phyloP scores from a whole-genome alignment of 2,888 invertebrate genomes.

The Leptogaster cylindrica region DNA sequence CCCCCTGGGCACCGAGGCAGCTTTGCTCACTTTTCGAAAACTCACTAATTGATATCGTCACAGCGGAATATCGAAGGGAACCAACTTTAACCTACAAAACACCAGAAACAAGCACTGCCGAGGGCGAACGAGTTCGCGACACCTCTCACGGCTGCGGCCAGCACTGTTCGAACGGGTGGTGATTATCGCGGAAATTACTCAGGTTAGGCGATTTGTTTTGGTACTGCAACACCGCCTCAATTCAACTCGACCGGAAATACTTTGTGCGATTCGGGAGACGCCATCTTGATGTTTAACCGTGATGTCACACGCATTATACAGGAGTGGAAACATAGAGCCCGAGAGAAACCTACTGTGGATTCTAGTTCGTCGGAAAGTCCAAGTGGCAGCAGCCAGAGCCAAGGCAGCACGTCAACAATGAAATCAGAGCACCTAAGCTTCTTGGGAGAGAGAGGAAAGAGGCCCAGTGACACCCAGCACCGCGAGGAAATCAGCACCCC shows the following conservation, averaged over 20 bases:
- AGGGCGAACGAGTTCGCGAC: no score
- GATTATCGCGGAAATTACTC: no score
- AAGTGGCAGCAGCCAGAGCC: not conserved
- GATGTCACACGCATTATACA: slow-evolving; percentile 36
- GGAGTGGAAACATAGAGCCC: not conserved
- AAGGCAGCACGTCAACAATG: slow-evolving; percentile 19
- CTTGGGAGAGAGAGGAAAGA: slow-evolving; percentile 1
- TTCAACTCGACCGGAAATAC: slow-evolving; percentile 10
- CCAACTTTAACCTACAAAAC: no score
- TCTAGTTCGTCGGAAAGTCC: slow-evolving; percentile 1
- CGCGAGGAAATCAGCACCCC: not conserved
- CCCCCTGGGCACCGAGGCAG: no score
- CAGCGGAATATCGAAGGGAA: no score
- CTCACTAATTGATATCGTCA: no score
- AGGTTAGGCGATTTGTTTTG: not conserved
- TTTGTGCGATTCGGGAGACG: slow-evolving; percentile 31
- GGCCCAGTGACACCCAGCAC: no score
- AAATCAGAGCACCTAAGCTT: slow-evolving; percentile 22
- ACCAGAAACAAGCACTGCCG: no score
- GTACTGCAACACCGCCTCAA: not conserved
- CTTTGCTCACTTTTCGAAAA: no score
- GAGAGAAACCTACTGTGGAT: slow-evolving; percentile 21
- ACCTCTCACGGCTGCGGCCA: no score
- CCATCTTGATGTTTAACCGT: slow-evolving; percentile 40
- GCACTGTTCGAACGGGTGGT: no score